Conservation (phyloP, 2,797 vertebrate genomes). For the Microchirus variegatus region DNA sequence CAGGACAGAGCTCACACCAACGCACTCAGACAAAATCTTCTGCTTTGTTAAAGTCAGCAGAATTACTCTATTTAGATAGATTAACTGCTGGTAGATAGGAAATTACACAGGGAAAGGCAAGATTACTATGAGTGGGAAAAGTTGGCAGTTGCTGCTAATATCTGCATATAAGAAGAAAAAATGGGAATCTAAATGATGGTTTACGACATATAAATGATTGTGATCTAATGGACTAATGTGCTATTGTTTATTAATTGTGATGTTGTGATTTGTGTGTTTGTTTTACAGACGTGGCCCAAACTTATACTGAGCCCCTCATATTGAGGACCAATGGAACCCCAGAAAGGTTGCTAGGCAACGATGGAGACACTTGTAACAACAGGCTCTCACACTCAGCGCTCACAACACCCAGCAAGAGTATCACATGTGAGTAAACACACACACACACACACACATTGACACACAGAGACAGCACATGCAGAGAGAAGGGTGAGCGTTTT, state of each 20-base stretch:
- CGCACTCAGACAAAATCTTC: conserved; percentile 67
- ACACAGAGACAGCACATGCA: not conserved
- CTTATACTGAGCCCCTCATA: conserved; percentile 76
- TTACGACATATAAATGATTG: conserved; percentile 9
- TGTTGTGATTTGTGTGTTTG: conserved; percentile 29
- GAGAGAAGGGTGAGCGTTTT: conserved; percentile 43
- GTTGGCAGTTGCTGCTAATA: conserved; percentile 42
- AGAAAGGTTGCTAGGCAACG: conserved; percentile 44
- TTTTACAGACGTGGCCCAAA: conserved; percentile 69
- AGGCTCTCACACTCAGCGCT: conserved; percentile 59
- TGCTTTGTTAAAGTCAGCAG: conserved; percentile 76
- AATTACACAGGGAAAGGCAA: conserved; percentile 49
- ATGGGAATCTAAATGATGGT: not conserved
- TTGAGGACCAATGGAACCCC: conserved; percentile 70
- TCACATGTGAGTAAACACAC: conserved; percentile 74
- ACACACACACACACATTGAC: conserved; percentile 13
- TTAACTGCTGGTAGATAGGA: conserved; percentile 65
- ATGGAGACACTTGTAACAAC: conserved; percentile 64
- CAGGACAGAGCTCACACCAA: conserved; percentile 65
- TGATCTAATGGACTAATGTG: not conserved
- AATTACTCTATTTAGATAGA: conserved; percentile 64
- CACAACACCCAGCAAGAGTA: conserved; percentile 57
- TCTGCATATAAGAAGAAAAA: conserved; percentile 27
- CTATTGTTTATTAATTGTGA: conserved; percentile 5
- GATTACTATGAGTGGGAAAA: conserved; percentile 47